These are phyloP conservation scores for Frankliniella fusca DNA, from an alignment of 2,888 invertebrate species.

Conservation along the genomic window DNA sequence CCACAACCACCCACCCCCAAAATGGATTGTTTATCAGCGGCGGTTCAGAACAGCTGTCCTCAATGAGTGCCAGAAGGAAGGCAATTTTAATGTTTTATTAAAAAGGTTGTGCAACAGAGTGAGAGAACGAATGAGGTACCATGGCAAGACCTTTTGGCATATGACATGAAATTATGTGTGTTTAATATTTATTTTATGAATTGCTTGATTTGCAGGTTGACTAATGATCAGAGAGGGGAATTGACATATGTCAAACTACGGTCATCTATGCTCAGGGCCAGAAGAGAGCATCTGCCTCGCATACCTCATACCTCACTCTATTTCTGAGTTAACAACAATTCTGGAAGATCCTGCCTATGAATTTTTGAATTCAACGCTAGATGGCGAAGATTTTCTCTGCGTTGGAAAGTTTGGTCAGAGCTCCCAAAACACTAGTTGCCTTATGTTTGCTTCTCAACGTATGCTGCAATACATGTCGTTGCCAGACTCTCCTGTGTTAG, in stretches of 20 bases:
- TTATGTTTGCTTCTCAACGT: not conserved
- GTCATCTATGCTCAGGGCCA: not conserved
- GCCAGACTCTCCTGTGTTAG: no score
- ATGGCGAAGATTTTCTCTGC: not conserved
- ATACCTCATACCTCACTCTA: conserved; percentile 9
- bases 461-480: not conserved
- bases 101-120: not conserved
- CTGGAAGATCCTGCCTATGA: not conserved
- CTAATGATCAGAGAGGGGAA: not conserved
- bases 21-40: not conserved
- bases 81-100: not conserved
- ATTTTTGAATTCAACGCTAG: not conserved
- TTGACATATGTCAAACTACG: not conserved
- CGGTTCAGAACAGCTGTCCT: not conserved
- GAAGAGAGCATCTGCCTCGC: not conserved
- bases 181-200: not conserved
- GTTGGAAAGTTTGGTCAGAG: not conserved
- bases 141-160: not conserved
- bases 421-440: not conserved
- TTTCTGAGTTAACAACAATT: not conserved
- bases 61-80: not conserved
- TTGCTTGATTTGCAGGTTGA: not conserved
- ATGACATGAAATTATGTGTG: not conserved
- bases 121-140: not conserved
- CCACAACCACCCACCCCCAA: not conserved